A percentile compares a stretch with the other conserved stretches of the same genome.
These are phyloP conservation scores for Cyclopterus lumpus DNA, from an alignment of 2,797 vertebrate species.

Conservation along the genomic window DNA sequence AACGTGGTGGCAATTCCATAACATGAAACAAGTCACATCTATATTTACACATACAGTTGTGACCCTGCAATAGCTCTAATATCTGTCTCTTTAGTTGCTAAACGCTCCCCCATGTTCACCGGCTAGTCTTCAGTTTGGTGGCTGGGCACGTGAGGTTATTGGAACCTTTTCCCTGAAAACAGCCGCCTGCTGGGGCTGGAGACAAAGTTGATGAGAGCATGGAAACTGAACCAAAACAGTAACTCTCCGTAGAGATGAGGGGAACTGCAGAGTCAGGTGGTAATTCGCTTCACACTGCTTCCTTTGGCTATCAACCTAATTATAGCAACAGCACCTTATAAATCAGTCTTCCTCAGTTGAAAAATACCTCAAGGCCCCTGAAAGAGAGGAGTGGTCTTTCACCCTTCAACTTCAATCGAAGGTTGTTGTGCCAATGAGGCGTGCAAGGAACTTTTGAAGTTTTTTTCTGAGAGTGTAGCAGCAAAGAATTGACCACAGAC, in stretches of 20 bases:
- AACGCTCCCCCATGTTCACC: background rate
- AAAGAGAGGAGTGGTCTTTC: slow-evolving; percentile 62
- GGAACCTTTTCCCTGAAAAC: background rate
- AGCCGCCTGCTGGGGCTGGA: slow-evolving; percentile 9
- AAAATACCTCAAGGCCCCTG: slow-evolving; percentile 52
- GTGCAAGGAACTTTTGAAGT: slow-evolving; percentile 64
- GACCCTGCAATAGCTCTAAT: background rate
- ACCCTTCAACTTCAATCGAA: slow-evolving; percentile 73
- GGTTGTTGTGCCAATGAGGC: slow-evolving; percentile 50
- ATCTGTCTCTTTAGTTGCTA: background rate
- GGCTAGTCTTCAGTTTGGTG: background rate
- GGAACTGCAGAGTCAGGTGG: slow-evolving; percentile 3
- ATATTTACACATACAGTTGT: background rate
- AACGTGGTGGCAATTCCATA: background rate
- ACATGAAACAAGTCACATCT: background rate
- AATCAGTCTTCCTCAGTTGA: slow-evolving; percentile 47
- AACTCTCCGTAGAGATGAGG: slow-evolving; percentile 1
- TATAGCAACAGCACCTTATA: slow-evolving; percentile 50
- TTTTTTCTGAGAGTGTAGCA: slow-evolving; percentile 48
- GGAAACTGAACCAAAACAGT: slow-evolving; percentile 6
- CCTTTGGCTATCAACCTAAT: slow-evolving; percentile 57
- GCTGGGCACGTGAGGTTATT: background rate
- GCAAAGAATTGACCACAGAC: slow-evolving; percentile 70
- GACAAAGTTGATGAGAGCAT: slow-evolving; percentile 16
- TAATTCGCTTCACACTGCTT: slow-evolving; percentile 20